Conservation (phyloP, 2,113 vertebrate genomes). For the Phalacrocorax pelagicus region DNA sequence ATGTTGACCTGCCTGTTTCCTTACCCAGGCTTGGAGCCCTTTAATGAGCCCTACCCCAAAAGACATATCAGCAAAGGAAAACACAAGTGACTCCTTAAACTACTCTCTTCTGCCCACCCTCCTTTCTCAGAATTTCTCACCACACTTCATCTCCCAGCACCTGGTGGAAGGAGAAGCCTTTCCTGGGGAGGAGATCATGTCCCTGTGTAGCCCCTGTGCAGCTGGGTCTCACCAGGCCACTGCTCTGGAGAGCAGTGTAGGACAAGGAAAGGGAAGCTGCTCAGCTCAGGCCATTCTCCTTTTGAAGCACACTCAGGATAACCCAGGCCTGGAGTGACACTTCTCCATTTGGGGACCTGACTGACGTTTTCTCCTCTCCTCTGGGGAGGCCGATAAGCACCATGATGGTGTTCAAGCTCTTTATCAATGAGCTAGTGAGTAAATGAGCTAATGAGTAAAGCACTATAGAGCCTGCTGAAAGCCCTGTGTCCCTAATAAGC, state of each 20-base stretch:
- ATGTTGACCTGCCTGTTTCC: not conserved
- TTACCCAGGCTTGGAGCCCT: not conserved
- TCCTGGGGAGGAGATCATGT: not conserved
- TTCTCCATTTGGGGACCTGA: not conserved
- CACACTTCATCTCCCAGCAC: not conserved
- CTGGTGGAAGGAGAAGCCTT: not conserved
- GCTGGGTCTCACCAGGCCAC: not conserved
- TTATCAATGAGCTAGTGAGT: not conserved
- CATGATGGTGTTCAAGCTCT: not conserved
- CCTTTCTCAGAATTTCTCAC: not conserved
- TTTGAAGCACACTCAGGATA: not conserved
- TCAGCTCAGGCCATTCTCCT: not conserved
- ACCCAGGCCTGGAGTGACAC: no score
- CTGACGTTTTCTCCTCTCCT: not conserved
- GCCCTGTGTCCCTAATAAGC: not conserved
- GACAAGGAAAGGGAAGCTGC: not conserved
- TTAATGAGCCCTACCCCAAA: not conserved
- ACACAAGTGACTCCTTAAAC: not conserved
- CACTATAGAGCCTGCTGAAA: not conserved
- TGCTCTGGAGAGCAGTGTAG: not conserved
- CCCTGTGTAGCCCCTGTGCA: not conserved
- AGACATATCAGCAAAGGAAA: not conserved
- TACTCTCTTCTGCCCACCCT: not conserved
- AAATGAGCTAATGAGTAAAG: not conserved
- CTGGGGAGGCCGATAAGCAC: not conserved